phyloP scores from a whole-genome alignment of 30 jellyfish, hydroid and myxozoan species.

The Catostylus mosaicus region DNA sequence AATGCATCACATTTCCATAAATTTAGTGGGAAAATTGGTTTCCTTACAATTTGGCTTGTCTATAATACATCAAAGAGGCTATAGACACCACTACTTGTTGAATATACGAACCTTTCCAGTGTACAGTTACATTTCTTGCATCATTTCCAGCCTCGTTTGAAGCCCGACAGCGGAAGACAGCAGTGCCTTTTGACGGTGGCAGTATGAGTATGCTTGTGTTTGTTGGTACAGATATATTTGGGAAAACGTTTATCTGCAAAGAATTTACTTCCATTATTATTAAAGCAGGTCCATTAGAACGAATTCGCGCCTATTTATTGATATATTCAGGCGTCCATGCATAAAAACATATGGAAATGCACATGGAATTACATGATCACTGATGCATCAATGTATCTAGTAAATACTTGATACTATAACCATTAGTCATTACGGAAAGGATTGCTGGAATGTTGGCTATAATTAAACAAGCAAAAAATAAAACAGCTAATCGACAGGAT shows the following conservation, averaged over 20 bases:
- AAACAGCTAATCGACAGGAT: too few species aligned
- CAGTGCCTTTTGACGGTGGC: slow-evolving; percentile 20
- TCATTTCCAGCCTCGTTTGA: slow-evolving; percentile 46
- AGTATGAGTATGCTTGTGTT: slow-evolving; percentile 27
- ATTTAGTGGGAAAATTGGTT: neutral
- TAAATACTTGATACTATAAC: too few species aligned
- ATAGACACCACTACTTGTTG: neutral
- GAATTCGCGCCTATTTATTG: neutral
- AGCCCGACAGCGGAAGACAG: slow-evolving; percentile 54
- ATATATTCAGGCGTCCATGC: neutral
- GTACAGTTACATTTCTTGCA: slow-evolving; percentile 24
- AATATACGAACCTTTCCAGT: slow-evolving; percentile 21
- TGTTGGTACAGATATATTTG: slow-evolving; percentile 10
- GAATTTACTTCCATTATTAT: neutral
- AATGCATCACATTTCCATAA: too few species aligned
- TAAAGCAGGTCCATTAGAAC: neutral
- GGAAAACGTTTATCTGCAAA: slow-evolving; percentile 17
- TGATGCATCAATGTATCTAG: neutral
- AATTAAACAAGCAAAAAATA: too few species aligned
- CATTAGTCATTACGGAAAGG: too few species aligned
- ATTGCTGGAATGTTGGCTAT: too few species aligned
- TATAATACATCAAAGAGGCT: too few species aligned
- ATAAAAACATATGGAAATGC: neutral
- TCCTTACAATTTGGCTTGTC: neutral
- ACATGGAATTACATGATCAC: neutral